phyloP scores from a whole-genome alignment of 2,113 vertebrate species.

The Mus musculus region DNA sequence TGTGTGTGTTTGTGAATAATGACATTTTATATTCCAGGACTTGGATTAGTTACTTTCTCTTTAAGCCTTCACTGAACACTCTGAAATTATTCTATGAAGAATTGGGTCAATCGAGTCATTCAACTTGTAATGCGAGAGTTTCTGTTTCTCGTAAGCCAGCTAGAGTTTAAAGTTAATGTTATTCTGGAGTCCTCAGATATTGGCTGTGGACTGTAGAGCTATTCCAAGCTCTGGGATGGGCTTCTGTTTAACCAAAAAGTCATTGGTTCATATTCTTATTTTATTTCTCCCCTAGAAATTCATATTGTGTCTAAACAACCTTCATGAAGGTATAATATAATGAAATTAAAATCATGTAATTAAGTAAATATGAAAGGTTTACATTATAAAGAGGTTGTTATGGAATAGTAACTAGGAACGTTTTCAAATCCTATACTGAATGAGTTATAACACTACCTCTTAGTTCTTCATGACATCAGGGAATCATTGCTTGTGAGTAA shows the following conservation, averaged over 20 bases:
- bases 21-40: neutral
- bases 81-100: neutral
- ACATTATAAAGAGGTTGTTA: neutral
- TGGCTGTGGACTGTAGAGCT: neutral
- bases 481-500: no score
- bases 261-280: neutral
- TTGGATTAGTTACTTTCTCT: constrained; percentile 17
- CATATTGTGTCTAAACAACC: neutral
- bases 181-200: neutral
- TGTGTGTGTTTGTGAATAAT: neutral
- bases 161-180: neutral
- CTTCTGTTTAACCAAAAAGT: neutral
- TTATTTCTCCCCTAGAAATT: neutral
- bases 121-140: neutral
- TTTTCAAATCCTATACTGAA: neutral
- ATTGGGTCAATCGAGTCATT: neutral
- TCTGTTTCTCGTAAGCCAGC: neutral
- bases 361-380: neutral
- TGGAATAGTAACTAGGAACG: neutral
- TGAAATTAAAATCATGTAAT: neutral
- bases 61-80: neutral
- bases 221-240: neutral
- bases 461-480: neutral
- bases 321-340: neutral
- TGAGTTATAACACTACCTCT: no score